A percentile compares a stretch with the other conserved stretches of the same genome.
phyloP scores from a whole-genome alignment of 2,113 vertebrate species.

The Pangasianodon hypophthalmus region DNA sequence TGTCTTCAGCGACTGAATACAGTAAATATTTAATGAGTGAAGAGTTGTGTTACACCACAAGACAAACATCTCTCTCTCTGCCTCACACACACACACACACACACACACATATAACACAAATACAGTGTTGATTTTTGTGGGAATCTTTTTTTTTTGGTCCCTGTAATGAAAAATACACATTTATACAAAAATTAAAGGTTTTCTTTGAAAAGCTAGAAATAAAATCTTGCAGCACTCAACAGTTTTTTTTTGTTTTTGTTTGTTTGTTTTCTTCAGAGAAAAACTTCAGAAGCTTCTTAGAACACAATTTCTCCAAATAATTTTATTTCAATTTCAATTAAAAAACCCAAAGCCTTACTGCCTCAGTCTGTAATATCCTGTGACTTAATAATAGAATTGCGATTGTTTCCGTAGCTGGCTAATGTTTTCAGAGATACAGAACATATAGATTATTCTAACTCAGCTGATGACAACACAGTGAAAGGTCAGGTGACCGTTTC shows the following conservation, averaged over 20 bases:
- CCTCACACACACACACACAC: constrained; percentile 15
- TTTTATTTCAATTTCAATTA: neutral
- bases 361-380: neutral
- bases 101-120: neutral
- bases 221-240: neutral
- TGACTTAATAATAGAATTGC: neutral
- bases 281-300: neutral
- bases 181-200: neutral
- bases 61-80: constrained; percentile 4
- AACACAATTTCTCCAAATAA: neutral
- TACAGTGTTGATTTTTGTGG: neutral
- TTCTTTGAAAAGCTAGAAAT: neutral
- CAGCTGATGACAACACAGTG: neutral
- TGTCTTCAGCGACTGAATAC: neutral
- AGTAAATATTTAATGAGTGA: constrained; percentile 42
- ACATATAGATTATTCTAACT: neutral
- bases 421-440: neutral
- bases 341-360: neutral
- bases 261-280: neutral
- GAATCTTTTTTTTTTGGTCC: neutral
- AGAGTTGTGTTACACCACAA: constrained; percentile 16
- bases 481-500: neutral
- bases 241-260: neutral
- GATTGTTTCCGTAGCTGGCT: neutral
- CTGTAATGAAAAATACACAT: neutral